These are phyloP conservation scores for Gymnothorax reevesii DNA, from an alignment of 2,797 vertebrate species.

Conservation along the genomic window DNA sequence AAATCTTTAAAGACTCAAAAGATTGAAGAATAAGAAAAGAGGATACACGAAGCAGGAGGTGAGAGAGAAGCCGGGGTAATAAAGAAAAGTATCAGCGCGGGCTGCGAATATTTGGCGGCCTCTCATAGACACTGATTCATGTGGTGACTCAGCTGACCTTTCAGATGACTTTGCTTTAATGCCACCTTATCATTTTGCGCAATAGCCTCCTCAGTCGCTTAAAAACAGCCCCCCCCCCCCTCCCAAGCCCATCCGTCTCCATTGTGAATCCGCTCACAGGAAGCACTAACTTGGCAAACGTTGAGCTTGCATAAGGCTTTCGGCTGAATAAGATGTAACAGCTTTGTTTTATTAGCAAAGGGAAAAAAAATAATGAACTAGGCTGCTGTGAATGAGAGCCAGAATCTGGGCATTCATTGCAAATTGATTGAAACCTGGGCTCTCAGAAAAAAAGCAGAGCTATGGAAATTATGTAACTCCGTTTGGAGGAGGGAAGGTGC, in stretches of 20 bases:
- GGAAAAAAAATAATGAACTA: background rate
- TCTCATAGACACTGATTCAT: constrained; percentile 37
- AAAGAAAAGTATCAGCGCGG: constrained; percentile 5
- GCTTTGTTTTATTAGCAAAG: constrained; percentile 5
- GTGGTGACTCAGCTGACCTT: constrained; percentile 29
- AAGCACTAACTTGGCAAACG: constrained; percentile 15
- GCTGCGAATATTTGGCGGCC: constrained; percentile 23
- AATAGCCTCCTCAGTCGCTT: constrained; percentile 36
- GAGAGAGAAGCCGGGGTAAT: constrained; percentile 5
- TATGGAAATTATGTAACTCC: background rate
- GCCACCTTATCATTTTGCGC: constrained; percentile 12
- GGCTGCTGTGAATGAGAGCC: background rate
- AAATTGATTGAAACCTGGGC: background rate
- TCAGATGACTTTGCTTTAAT: constrained; percentile 3
- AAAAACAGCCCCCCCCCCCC: constrained; percentile 25
- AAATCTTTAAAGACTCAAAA: constrained; percentile 30
- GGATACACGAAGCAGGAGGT: constrained; percentile 32
- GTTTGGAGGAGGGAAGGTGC: background rate
- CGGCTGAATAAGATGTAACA: background rate
- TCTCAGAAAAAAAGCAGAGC: background rate
- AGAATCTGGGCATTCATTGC: background rate
- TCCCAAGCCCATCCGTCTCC: constrained; percentile 33
- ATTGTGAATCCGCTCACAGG: constrained; percentile 43
- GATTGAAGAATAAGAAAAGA: constrained; percentile 37
- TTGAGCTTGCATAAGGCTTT: constrained; percentile 1